Evolutionary conservation across 2,797 vertebrate genomes (phyloP).

Genomic region (Smutsia gigantea): DNA sequence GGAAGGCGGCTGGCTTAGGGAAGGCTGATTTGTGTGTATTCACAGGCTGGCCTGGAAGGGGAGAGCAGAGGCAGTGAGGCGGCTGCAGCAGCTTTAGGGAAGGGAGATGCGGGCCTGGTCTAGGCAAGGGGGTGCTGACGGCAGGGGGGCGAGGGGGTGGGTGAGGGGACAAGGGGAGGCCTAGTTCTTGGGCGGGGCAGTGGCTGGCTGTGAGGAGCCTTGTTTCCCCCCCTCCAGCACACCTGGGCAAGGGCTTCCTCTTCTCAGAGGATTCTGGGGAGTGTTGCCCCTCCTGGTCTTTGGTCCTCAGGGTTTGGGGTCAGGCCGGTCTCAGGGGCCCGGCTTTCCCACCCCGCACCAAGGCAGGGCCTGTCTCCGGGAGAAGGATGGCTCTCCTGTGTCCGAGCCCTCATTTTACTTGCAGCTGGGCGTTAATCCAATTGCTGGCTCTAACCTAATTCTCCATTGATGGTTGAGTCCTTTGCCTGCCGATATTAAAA

Average conservation of each 20-base stretch:
- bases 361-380: constrained; percentile 32
- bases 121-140: background rate
- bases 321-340: background rate
- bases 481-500: constrained; percentile 83
- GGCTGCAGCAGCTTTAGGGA: background rate
- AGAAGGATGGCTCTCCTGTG: constrained; percentile 65
- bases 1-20: background rate
- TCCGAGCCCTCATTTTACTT: constrained; percentile 75
- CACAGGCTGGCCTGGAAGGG: background rate
- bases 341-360: background rate
- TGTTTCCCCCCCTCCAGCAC: background rate
- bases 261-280: background rate
- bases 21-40: no score
- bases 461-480: constrained; percentile 79
- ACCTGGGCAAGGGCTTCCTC: background rate
- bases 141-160: background rate
- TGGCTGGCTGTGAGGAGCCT: background rate
- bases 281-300: background rate
- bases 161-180: fast-evolving
- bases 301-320: background rate
- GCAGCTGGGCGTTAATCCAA: constrained; percentile 76
- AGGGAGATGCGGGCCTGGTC: background rate
- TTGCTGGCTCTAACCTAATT: constrained; percentile 82
- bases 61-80: background rate
- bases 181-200: background rate